Evolutionary conservation across 2,888 invertebrate species (phyloP).

Genomic region (Asteroscopus sphinx): DNA sequence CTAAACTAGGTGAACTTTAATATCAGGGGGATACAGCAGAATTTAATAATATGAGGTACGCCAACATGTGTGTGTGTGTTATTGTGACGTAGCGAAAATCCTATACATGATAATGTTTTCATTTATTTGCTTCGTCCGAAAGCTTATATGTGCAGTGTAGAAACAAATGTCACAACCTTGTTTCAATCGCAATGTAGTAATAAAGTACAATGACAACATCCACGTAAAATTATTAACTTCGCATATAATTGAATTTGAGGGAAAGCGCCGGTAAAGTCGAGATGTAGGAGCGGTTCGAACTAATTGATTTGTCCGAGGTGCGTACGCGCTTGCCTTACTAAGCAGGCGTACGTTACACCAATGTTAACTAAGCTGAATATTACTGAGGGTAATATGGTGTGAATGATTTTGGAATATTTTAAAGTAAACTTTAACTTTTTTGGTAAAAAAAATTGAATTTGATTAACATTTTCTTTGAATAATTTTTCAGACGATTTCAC

Average conservation of each 20-base stretch:
- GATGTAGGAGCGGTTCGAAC: constrained; percentile 32
- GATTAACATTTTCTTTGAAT: constrained; percentile 24
- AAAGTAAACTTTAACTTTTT: constrained; percentile 4
- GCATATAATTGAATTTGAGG: constrained; percentile 13
- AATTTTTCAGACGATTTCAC: constrained; percentile 22
- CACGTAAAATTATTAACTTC: constrained; percentile 39
- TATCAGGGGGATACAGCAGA: neutral
- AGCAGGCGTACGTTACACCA: constrained; percentile 22
- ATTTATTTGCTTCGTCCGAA: no score
- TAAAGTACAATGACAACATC: constrained; percentile 38
- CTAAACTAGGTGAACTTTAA: no score
- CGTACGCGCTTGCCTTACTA: constrained; percentile 50
- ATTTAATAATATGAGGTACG: neutral
- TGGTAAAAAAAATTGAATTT: constrained; percentile 12
- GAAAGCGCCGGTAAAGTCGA: constrained; percentile 34
- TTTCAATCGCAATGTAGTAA: constrained; percentile 7
- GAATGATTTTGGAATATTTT: constrained; percentile 20
- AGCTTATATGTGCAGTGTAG: neutral
- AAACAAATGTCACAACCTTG: no score
- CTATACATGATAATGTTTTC: no score
- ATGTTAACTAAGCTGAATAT: constrained; percentile 34
- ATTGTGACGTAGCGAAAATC: neutral
- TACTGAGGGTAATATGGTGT: constrained; percentile 11
- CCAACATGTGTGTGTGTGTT: no score
- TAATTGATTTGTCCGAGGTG: constrained; percentile 51